These are phyloP conservation scores for Barnardius zonarius DNA, from an alignment of 2,113 vertebrate species.

Conservation along the genomic window DNA sequence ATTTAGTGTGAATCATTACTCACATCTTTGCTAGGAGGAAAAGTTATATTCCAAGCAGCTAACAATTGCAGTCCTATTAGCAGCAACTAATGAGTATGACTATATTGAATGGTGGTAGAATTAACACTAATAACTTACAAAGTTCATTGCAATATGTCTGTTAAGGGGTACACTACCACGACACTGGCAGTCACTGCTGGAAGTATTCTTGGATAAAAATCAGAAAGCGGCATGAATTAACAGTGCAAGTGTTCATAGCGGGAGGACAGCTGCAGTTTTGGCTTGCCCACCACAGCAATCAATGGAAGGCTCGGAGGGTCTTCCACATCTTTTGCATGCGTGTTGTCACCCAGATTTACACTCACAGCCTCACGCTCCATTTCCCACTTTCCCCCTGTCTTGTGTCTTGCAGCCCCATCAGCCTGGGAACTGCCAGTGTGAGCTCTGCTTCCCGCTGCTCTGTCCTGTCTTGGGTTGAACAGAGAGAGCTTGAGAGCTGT, in stretches of 20 bases:
- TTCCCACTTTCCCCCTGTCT: background rate
- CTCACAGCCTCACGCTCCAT: background rate
- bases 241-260: background rate
- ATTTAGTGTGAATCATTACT: background rate
- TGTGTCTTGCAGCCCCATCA: background rate
- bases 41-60: background rate
- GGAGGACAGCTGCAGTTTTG: slow-evolving; percentile 11
- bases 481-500: background rate
- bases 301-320: background rate
- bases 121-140: background rate
- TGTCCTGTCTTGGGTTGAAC: background rate
- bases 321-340: background rate
- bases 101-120: background rate
- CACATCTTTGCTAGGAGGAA: background rate
- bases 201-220: background rate
- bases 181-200: background rate
- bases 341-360: slow-evolving; percentile 29
- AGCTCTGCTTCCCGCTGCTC: slow-evolving; percentile 19
- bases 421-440: slow-evolving; percentile 40
- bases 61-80: background rate
- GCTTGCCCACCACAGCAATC: background rate
- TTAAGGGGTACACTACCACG: background rate
- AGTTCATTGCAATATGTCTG: background rate
- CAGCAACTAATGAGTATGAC: background rate
- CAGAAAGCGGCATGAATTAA: background rate